Conservation (phyloP, 2,113 vertebrate species). For the Pica pica region DNA sequence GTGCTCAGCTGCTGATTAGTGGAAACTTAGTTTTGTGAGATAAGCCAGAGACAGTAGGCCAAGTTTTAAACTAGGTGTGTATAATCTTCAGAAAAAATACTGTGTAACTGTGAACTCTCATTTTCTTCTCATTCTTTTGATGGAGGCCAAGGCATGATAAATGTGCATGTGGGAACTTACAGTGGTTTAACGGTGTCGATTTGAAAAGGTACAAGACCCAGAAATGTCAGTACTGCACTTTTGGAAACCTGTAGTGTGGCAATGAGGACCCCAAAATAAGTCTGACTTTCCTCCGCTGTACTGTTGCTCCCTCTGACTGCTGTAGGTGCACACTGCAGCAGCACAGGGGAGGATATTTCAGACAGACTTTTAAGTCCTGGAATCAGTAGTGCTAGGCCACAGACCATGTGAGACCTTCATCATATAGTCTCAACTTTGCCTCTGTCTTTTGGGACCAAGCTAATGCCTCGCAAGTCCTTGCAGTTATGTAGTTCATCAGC, state of each 20-base stretch:
- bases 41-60: background rate
- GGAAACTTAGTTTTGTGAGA: background rate
- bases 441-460: background rate
- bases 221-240: background rate
- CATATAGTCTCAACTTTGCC: background rate
- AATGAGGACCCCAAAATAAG: background rate
- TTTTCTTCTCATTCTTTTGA: background rate
- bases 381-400: background rate
- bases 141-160: background rate
- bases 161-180: fast-evolving
- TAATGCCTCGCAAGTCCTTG: background rate
- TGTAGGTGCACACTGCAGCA: background rate
- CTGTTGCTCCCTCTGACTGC: background rate
- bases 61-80: background rate
- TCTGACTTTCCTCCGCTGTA: background rate
- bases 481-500: background rate
- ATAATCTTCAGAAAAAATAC: background rate
- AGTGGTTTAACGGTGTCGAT: background rate
- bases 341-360: background rate
- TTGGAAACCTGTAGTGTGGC: background rate
- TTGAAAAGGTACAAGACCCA: background rate
- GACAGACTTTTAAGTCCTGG: background rate
- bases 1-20: background rate
- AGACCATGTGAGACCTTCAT: background rate
- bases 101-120: background rate